These are phyloP conservation scores for Apteryx owenii DNA, from an alignment of 2,113 vertebrate genomes.

Conservation along the genomic window DNA sequence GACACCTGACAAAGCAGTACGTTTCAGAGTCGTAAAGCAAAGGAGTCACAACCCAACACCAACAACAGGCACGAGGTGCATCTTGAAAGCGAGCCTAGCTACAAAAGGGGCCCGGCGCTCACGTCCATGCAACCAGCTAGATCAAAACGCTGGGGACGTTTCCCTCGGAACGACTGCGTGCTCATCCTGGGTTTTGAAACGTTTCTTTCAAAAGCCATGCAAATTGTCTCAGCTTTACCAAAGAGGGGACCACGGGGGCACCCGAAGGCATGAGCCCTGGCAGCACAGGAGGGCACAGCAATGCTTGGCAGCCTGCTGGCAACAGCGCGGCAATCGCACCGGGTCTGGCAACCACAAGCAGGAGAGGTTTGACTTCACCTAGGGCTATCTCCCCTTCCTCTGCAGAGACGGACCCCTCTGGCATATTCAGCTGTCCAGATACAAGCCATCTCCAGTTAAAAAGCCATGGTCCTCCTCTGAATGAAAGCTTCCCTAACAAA, in stretches of 20 bases:
- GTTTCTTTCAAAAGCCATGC: background rate
- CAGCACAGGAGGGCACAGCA: background rate
- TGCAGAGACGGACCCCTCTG: background rate
- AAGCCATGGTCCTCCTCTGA: background rate
- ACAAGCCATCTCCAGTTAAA: background rate
- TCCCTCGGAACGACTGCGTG: background rate
- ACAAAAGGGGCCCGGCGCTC: background rate
- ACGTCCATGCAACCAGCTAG: background rate
- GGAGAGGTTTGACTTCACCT: background rate
- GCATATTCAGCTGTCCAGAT: background rate
- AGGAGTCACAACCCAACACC: background rate
- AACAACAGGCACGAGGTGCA: accelerated
- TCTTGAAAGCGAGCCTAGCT: background rate
- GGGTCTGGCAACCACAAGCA: background rate
- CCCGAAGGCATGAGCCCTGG: background rate
- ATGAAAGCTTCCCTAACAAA: background rate
- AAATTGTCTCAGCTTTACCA: background rate
- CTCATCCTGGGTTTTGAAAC: background rate
- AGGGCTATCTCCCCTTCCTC: background rate
- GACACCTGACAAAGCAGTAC: background rate
- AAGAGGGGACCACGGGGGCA: background rate
- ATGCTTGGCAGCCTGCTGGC: background rate
- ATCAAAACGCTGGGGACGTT: background rate
- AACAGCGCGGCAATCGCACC: background rate
- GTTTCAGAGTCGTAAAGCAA: background rate